Evolutionary conservation across 2,888 invertebrate species (phyloP).

Genomic region (Drosophila macrospina): DNA sequence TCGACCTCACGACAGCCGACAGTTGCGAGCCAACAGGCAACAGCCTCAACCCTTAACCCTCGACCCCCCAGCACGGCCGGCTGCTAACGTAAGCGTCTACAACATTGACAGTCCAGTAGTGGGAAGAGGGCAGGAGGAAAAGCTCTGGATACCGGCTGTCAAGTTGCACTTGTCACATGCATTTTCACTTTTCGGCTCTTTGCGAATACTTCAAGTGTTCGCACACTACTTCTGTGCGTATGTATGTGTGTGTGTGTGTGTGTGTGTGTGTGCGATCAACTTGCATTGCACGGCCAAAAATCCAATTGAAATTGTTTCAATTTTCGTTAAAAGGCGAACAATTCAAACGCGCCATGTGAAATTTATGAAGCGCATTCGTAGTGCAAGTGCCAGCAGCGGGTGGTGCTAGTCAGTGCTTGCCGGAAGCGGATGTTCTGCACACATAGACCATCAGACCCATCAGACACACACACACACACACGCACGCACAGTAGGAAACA

Average conservation of each 20-base stretch:
- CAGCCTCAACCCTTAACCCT: slow-evolving; percentile 10
- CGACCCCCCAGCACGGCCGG: slow-evolving; percentile 8
- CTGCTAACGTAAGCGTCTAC: slow-evolving; percentile 18
- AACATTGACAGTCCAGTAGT: slow-evolving; percentile 19
- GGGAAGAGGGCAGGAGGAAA: too few species aligned
- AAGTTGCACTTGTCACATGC: slow-evolving; percentile 62
- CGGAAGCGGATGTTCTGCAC: slow-evolving; percentile 57
- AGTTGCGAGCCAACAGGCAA: not conserved
- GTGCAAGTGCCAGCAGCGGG: slow-evolving; percentile 15
- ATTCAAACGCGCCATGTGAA: slow-evolving; percentile 53
- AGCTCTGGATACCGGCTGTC: slow-evolving; percentile 30
- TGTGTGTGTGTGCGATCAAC: too few species aligned
- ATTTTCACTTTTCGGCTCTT: slow-evolving; percentile 59
- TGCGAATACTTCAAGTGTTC: slow-evolving; percentile 38
- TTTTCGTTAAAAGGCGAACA: slow-evolving; percentile 67
- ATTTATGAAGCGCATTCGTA: slow-evolving; percentile 45
- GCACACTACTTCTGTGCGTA: too few species aligned
- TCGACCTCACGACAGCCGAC: slow-evolving; percentile 25
- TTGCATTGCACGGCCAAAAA: slow-evolving; percentile 48
- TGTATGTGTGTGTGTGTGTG: too few species aligned
- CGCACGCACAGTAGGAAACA: not conserved
- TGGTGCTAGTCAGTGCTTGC: slow-evolving; percentile 17
- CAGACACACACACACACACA: slow-evolving; percentile 18
- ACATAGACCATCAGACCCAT: slow-evolving; percentile 4
- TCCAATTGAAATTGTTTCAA: slow-evolving; percentile 77